Conservation (phyloP, 2,113 vertebrate species). For the Python bivittatus region DNA sequence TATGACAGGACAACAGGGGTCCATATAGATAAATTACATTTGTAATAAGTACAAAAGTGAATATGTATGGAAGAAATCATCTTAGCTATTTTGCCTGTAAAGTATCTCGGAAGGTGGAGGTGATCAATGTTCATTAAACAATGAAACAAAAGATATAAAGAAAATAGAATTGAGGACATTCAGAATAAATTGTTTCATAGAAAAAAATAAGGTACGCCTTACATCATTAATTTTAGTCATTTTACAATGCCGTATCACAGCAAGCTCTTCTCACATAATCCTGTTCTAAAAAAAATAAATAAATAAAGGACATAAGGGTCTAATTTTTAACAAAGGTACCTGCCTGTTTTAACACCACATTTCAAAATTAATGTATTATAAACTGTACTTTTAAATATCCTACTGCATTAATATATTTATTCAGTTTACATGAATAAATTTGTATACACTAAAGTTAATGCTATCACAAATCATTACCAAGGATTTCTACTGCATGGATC, state of each 20-base stretch:
- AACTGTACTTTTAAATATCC: neutral
- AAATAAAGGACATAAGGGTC: neutral
- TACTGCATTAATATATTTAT: neutral
- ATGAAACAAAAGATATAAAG: neutral
- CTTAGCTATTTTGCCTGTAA: neutral
- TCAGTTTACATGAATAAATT: neutral
- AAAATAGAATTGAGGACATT: constrained; percentile 2
- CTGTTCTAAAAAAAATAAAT: constrained; percentile 8
- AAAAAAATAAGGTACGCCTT: neutral
- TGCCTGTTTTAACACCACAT: neutral
- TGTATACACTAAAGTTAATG: neutral
- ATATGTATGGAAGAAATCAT: neutral
- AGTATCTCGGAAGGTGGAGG: neutral
- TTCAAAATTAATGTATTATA: constrained; percentile 2
- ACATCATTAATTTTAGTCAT: constrained; percentile 25
- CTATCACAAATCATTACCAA: neutral
- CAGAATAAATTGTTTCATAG: neutral
- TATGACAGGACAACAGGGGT: neutral
- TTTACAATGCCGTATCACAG: neutral
- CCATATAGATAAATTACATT: neutral
- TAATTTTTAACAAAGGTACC: neutral
- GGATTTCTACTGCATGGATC: neutral
- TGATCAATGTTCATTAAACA: neutral
- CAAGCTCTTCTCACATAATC: neutral
- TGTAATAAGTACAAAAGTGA: neutral